Percentiles rank a stretch among this genome's conserved stretches.
These are phyloP conservation scores for Atopsyche davidsoni DNA, from an alignment of 1,140 invertebrate species.

Conservation along the genomic window DNA sequence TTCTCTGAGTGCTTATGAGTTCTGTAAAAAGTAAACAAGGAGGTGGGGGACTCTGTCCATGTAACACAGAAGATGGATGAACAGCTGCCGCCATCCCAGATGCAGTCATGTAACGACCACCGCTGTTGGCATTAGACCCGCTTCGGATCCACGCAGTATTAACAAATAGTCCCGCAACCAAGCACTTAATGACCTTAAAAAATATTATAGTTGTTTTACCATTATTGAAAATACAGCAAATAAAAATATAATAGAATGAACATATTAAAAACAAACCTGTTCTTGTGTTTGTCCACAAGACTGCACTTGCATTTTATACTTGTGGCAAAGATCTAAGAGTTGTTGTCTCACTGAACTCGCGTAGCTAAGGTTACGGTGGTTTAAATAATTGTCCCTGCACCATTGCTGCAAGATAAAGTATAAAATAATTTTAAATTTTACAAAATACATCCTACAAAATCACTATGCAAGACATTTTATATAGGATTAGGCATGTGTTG, in stretches of 20 bases:
- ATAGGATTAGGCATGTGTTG: no score
- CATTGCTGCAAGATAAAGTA: slow-evolving; percentile 58
- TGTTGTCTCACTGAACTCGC: slow-evolving; percentile 79
- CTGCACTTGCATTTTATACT: slow-evolving; percentile 57
- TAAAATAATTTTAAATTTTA: background rate
- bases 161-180: slow-evolving; percentile 78
- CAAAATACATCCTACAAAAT: no score
- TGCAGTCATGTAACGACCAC: slow-evolving; percentile 37
- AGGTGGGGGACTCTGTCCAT: slow-evolving; percentile 58
- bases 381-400: slow-evolving; percentile 88
- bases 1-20: slow-evolving; percentile 76
- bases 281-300: slow-evolving; percentile 73
- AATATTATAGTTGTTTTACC: slow-evolving; percentile 17
- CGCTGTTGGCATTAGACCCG: slow-evolving; percentile 55
- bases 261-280: slow-evolving; percentile 35
- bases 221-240: no score
- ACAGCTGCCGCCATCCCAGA: slow-evolving; percentile 48
- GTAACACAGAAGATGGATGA: slow-evolving; percentile 78
- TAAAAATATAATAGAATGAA: slow-evolving; percentile 2
- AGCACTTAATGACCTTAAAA: slow-evolving; percentile 62
- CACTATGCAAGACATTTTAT: no score
- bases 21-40: slow-evolving; percentile 84
- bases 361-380: slow-evolving; percentile 78
- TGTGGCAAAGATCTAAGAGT: slow-evolving; percentile 68
- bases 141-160: slow-evolving; percentile 83